Conservation (phyloP, 2,797 vertebrate genomes). For the Champsocephalus esox region DNA sequence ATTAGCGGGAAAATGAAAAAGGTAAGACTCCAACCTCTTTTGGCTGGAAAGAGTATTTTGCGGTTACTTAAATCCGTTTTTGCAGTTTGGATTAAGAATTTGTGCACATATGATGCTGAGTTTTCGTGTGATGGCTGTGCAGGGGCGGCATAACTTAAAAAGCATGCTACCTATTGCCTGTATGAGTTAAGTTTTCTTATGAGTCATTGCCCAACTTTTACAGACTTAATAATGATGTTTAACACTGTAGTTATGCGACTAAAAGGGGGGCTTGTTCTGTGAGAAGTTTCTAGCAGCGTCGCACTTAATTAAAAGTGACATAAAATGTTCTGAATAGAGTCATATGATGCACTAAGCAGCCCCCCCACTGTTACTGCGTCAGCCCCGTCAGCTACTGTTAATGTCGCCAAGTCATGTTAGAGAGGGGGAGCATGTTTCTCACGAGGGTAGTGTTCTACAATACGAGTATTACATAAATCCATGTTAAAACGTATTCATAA, state of each 20-base stretch:
- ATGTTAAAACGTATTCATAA: too few relatives aligned
- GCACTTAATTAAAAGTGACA: conserved; percentile 52
- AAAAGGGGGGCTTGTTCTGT: background rate
- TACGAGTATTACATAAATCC: too few relatives aligned
- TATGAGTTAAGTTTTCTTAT: background rate
- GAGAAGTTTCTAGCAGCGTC: conserved; percentile 30
- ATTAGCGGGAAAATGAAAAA: conserved; percentile 80
- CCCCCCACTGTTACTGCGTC: conserved; percentile 32
- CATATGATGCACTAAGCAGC: conserved; percentile 60
- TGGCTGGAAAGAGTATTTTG: background rate
- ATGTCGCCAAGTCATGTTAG: conserved; percentile 30
- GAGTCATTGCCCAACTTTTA: too few relatives aligned
- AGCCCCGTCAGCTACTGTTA: conserved; percentile 32
- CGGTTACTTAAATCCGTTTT: background rate
- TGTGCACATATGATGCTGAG: conserved; percentile 33
- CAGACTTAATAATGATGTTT: too few relatives aligned
- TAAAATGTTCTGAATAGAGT: conserved; percentile 37
- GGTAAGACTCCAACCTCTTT: conserved; percentile 65
- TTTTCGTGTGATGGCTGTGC: conserved; percentile 18
- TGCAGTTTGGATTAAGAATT: conserved; percentile 4
- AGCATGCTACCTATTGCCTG: background rate
- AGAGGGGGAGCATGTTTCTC: background rate
- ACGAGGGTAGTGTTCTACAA: background rate
- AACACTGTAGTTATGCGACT: background rate
- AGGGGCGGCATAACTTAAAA: background rate